These are phyloP conservation scores for Drymonia ruficornis DNA, from an alignment of 2,888 invertebrate species.

Conservation along the genomic window DNA sequence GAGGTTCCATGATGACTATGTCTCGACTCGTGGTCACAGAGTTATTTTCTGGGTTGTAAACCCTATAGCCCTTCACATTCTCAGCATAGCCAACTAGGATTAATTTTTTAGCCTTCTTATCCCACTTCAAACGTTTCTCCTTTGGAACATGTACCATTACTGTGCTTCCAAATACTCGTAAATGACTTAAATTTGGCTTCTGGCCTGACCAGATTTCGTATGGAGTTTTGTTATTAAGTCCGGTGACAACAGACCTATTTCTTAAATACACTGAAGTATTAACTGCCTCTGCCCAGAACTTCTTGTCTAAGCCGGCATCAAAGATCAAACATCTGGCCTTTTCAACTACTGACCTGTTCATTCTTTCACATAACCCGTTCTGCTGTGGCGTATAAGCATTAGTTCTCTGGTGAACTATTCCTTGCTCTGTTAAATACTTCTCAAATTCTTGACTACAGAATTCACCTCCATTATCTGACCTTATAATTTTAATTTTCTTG, in stretches of 20 bases:
- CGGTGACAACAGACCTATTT: slow-evolving; percentile 5
- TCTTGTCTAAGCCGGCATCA: slow-evolving; percentile 11
- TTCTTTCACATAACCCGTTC: slow-evolving; percentile 43
- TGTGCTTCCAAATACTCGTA: slow-evolving; percentile 11
- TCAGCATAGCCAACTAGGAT: slow-evolving; percentile 12
- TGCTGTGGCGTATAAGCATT: slow-evolving; percentile 38
- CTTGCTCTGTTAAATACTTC: slow-evolving; percentile 13
- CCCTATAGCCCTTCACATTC: slow-evolving; percentile 12
- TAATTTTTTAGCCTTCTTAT: no score
- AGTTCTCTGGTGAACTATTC: slow-evolving; percentile 34
- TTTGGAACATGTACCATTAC: slow-evolving; percentile 1
- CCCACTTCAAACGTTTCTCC: slow-evolving; percentile 8
- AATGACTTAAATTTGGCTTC: slow-evolving; percentile 10
- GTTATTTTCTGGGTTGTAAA: slow-evolving; percentile 10
- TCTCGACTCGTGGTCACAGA: slow-evolving; percentile 15
- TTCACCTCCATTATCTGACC: slow-evolving; percentile 28
- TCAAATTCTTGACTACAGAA: slow-evolving; percentile 23
- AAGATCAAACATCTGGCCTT: slow-evolving; percentile 16
- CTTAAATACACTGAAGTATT: slow-evolving; percentile 14
- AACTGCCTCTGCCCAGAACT: slow-evolving; percentile 21
- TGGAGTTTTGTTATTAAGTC: slow-evolving; percentile 6
- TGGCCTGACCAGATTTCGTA: slow-evolving; percentile 4
- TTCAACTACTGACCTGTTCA: slow-evolving; percentile 19
- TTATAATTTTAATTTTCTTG: slow-evolving; percentile 18
- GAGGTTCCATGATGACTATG: slow-evolving; percentile 12